A percentile compares a stretch with the other conserved stretches of the same genome.
These are phyloP conservation scores for Lycorma delicatula DNA, from an alignment of 1,140 invertebrate genomes.

Conservation along the genomic window DNA sequence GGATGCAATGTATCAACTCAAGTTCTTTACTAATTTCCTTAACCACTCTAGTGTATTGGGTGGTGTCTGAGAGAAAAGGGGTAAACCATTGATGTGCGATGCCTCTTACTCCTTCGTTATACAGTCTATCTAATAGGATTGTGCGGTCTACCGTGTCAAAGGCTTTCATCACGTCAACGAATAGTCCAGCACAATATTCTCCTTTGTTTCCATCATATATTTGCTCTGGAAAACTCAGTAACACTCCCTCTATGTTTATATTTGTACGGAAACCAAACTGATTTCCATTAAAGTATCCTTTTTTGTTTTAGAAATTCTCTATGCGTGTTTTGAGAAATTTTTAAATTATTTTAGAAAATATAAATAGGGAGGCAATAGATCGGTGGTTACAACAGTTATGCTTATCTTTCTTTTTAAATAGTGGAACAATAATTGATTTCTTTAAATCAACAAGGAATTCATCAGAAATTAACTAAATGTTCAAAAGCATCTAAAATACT, in stretches of 20 bases:
- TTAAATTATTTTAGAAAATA: constrained; percentile 22
- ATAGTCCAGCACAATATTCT: neutral
- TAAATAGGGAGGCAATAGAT: constrained; percentile 20
- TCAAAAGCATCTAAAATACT: neutral
- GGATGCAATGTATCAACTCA: neutral
- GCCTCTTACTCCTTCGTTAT: constrained; percentile 22
- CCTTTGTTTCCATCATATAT: neutral
- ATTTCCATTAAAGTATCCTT: constrained; percentile 7
- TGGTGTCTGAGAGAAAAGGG: constrained; percentile 18
- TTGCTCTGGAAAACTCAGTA: neutral
- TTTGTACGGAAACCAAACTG: constrained; percentile 14
- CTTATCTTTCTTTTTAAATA: constrained; percentile 14
- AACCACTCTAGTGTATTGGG: constrained; percentile 1
- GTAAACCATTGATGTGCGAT: constrained; percentile 18
- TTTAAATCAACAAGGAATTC: neutral
- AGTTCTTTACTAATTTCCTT: neutral
- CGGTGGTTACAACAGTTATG: constrained; percentile 10
- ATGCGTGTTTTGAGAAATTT: constrained; percentile 24
- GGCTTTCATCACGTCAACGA: neutral
- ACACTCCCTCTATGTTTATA: neutral
- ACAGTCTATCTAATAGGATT: constrained; percentile 21
- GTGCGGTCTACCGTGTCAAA: constrained; percentile 16
- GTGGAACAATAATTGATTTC: constrained; percentile 3
- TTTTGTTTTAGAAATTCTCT: constrained; percentile 19
- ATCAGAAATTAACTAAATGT: neutral